Base-by-base conservation (phyloP, 1,140 invertebrate genomes). In the Glossosoma conforme region DNA sequence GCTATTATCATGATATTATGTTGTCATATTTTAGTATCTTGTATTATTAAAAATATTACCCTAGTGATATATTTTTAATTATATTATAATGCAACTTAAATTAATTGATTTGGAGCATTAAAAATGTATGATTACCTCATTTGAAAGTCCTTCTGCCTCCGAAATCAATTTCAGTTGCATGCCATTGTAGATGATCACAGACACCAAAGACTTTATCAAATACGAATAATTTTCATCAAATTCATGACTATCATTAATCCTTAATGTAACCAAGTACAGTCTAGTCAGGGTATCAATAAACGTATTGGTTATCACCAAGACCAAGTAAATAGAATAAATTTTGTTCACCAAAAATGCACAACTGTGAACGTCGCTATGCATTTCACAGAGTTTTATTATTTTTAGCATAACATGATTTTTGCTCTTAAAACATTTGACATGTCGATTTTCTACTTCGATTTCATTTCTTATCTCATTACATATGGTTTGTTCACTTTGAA, bases 251-350 rank as follows among this genome's bases (percentile, higher is more conserved):
- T 28, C 25, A 18, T 47, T 18, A 3, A 37, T 15, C 17, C 20
- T 47, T 19, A 28, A 10, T 15, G 18, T 24, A 14, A 14, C 24
- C 24, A 41, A 48, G 30, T 54, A 54, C 30, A 54, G 19, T 38
- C 42, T 15, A 8, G 36, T 20, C 13, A 54, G 32, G 5, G 44
- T 49, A 8, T 28, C 43, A 20, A 54, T 33, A 24, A 49, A 54
- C 8, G 30, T 48, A 5, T 37, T 42, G 6, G 33, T 25, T 18
- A 54, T 30, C 9, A 37, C 14, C 0, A 54, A 13, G 9, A 49
- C 11, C 11, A 54, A 32, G 5, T 24, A 25, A 14, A 44, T 19
- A 11, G 45, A 49, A 33, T 32, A 50, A 9, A 54, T 44, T 15
- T 38, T 21, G 14, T 54, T 54, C 2, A 50, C 6, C 13, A 22